Percentiles rank a stretch among this genome's conserved stretches.
These are phyloP conservation scores for Polietes domitor DNA, from an alignment of 2,888 invertebrate genomes.

Conservation along the genomic window DNA sequence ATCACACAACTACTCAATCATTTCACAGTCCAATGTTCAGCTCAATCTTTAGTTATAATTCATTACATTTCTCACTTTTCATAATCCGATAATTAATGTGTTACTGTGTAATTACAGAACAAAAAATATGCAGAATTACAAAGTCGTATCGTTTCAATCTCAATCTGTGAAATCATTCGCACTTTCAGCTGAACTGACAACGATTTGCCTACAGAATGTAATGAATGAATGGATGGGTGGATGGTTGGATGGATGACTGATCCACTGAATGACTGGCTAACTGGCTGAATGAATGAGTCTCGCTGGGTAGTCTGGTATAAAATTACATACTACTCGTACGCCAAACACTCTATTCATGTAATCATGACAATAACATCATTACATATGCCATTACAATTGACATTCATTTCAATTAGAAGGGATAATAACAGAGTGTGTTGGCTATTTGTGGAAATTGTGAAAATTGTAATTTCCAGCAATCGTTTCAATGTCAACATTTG, in stretches of 20 bases:
- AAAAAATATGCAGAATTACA: background rate
- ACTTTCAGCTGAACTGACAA: background rate
- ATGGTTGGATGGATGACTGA: conserved; percentile 10
- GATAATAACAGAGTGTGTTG: conserved; percentile 7
- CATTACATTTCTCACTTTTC: background rate
- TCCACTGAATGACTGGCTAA: background rate
- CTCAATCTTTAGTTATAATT: conserved; percentile 5
- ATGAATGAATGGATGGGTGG: background rate
- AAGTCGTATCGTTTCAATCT: conserved; percentile 11
- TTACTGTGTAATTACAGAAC: background rate
- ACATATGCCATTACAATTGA: conserved; percentile 1
- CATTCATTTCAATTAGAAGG: conserved; percentile 33
- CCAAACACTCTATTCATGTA: background rate
- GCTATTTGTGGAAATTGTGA: background rate
- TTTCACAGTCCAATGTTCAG: background rate
- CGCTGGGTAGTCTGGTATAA: background rate
- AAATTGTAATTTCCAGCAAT: background rate
- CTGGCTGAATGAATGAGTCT: background rate
- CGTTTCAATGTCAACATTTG: conserved; percentile 9
- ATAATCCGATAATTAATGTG: conserved; percentile 12
- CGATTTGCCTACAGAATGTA: background rate
- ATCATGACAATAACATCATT: conserved; percentile 1
- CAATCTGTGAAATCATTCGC: conserved; percentile 24
- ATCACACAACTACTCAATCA: background rate
- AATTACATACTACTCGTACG: background rate